Evolutionary conservation across 1,140 invertebrate genomes (phyloP).

Genomic region (Trissolcus basalis): DNA sequence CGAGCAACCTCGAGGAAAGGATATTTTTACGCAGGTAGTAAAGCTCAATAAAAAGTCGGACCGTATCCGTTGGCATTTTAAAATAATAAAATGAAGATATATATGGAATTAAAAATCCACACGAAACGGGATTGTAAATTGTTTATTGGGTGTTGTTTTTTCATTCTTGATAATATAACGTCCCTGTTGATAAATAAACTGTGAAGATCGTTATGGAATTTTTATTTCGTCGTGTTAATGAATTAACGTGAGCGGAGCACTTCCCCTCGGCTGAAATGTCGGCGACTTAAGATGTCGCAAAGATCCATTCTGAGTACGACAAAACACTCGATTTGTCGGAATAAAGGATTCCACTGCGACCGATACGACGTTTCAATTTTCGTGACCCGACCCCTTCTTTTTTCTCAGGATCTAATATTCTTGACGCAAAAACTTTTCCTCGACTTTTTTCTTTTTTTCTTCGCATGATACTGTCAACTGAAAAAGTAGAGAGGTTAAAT

Average conservation of each 20-base stretch:
- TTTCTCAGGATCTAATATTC: constrained; percentile 65
- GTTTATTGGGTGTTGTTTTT: too few species aligned
- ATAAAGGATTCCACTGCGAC: constrained; percentile 36
- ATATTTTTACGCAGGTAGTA: constrained; percentile 3
- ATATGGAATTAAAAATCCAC: too few species aligned
- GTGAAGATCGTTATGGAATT: too few species aligned
- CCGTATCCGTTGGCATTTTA: neutral
- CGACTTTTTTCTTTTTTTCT: constrained; percentile 32
- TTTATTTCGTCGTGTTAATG: too few species aligned
- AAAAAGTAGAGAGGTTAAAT: constrained; percentile 14
- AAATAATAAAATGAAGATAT: constrained; percentile 2
- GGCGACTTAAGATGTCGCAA: too few species aligned
- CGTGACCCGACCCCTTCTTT: constrained; percentile 57
- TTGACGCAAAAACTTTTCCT: constrained; percentile 64
- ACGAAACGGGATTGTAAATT: too few species aligned
- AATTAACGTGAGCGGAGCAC: too few species aligned
- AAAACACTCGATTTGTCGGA: constrained; percentile 46
- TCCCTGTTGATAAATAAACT: too few species aligned
- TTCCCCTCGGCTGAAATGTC: too few species aligned
- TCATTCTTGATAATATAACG: too few species aligned
- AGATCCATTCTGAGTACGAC: constrained; percentile 15
- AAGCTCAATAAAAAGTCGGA: constrained; percentile 1
- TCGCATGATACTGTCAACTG: constrained; percentile 7
- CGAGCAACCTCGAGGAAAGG: too few species aligned
- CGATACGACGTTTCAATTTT: constrained; percentile 70